Conservation (phyloP, 2,888 invertebrate species). For the Erynnis tages region DNA sequence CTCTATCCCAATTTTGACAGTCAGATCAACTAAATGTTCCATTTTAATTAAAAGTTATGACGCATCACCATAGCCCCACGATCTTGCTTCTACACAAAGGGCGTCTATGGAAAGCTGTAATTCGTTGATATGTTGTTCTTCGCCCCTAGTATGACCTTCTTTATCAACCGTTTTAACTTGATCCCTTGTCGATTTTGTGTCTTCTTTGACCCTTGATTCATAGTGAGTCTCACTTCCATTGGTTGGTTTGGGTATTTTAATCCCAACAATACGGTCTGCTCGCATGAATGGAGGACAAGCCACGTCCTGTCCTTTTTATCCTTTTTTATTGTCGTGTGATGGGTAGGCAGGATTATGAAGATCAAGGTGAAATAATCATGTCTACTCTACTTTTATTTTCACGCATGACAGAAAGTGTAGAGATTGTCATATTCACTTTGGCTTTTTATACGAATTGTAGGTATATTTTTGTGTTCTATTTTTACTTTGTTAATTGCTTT, state of each 20-base stretch:
- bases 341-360: slow-evolving; percentile 63
- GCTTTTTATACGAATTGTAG: background rate
- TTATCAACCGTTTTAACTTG: slow-evolving; percentile 45
- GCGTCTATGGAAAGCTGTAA: slow-evolving; percentile 49
- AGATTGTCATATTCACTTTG: slow-evolving; percentile 14
- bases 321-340: slow-evolving; percentile 54
- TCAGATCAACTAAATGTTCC: slow-evolving; percentile 62
- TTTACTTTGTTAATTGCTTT: background rate
- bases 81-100: slow-evolving; percentile 47
- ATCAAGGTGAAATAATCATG: slow-evolving; percentile 55
- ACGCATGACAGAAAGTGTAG: slow-evolving; percentile 42
- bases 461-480: background rate
- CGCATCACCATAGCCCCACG: slow-evolving; percentile 58
- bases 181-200: slow-evolving; percentile 40
- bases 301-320: slow-evolving; percentile 50
- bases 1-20: slow-evolving; percentile 40
- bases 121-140: slow-evolving; percentile 67
- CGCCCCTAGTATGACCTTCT: slow-evolving; percentile 58
- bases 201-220: slow-evolving; percentile 27
- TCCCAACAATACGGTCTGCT: slow-evolving; percentile 58
- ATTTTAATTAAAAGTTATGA: slow-evolving; percentile 79
- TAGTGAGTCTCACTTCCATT: slow-evolving; percentile 37
- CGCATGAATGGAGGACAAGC: slow-evolving; percentile 63
- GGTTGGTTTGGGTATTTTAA: slow-evolving; percentile 33
- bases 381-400: slow-evolving; percentile 44